Evolutionary conservation across 1,140 invertebrate species (phyloP).

Genomic region (Eueides isabella): DNA sequence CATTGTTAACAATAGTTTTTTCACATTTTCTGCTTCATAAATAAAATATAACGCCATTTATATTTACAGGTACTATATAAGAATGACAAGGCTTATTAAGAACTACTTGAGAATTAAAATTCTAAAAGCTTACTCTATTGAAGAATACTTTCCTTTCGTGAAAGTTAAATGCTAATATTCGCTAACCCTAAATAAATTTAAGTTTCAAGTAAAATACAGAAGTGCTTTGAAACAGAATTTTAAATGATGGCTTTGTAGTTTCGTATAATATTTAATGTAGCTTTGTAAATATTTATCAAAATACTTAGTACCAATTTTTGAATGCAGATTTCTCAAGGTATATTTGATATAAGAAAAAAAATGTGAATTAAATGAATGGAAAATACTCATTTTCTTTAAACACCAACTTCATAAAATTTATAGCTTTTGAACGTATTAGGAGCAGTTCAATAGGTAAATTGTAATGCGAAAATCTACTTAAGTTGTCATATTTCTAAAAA

Average conservation of each 20-base stretch:
- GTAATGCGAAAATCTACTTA: neutral
- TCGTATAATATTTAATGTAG: neutral
- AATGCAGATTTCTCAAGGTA: too few species aligned
- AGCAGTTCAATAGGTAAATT: too few species aligned
- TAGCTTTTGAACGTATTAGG: too few species aligned
- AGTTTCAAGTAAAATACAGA: neutral
- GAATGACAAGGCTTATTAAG: conserved; percentile 32
- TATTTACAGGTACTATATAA: conserved; percentile 26
- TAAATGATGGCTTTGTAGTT: neutral
- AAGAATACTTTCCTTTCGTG: neutral
- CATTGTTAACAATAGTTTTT: neutral
- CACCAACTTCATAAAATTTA: too few species aligned
- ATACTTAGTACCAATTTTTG: too few species aligned
- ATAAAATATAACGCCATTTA: neutral
- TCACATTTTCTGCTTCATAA: neutral
- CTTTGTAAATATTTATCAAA: neutral
- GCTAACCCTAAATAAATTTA: conserved; percentile 6
- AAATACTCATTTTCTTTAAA: too few species aligned
- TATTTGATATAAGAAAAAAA: too few species aligned
- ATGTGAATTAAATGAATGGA: too few species aligned
- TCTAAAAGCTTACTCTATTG: conserved; percentile 18
- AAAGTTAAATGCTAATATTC: neutral
- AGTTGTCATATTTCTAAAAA: neutral
- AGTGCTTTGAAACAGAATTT: neutral
- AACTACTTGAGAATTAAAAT: conserved; percentile 24